Evolutionary conservation across 2,113 vertebrate genomes (phyloP).

Genomic region (Vulpes lagopus): DNA sequence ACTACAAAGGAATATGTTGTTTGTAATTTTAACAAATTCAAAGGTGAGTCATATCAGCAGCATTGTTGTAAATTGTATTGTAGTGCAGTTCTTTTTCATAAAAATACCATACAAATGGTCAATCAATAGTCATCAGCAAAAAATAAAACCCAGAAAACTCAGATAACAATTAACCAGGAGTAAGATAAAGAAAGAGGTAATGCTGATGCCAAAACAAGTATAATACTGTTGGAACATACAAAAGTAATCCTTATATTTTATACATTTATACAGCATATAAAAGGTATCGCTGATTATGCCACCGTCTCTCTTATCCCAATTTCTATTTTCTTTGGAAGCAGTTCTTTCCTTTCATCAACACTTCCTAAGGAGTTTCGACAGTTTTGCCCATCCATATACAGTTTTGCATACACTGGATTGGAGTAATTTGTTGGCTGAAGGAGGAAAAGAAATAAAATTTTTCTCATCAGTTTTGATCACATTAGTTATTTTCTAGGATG

Average conservation of each 20-base stretch:
- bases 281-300: conserved; percentile 96
- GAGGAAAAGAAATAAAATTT: conserved; percentile 61
- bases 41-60: conserved; percentile 94
- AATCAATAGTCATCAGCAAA: conserved; percentile 93
- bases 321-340: conserved; percentile 99
- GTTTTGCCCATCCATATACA: conserved; percentile 97
- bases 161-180: conserved; percentile 87
- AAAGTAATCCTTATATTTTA: conserved; percentile 96
- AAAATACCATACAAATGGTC: conserved; percentile 94
- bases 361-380: conserved; percentile 98
- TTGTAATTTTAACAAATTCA: conserved; percentile 90
- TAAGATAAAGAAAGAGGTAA: conserved; percentile 90
- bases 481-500: not conserved
- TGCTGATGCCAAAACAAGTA: conserved; percentile 95
- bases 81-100: conserved; percentile 94
- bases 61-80: conserved; percentile 93
- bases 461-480: not conserved
- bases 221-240: conserved; percentile 97
- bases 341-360: conserved; percentile 98
- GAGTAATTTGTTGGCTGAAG: conserved; percentile 97
- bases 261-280: conserved; percentile 99
- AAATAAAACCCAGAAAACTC: conserved; percentile 84
- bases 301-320: conserved; percentile 99
- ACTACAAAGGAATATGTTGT: conserved; percentile 88
- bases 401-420: conserved; percentile 99